Evolutionary conservation across 1,140 invertebrate species (phyloP), one percentile per base, ranked within the genome.

Genomic region (Ceratina calcarata): DNA sequence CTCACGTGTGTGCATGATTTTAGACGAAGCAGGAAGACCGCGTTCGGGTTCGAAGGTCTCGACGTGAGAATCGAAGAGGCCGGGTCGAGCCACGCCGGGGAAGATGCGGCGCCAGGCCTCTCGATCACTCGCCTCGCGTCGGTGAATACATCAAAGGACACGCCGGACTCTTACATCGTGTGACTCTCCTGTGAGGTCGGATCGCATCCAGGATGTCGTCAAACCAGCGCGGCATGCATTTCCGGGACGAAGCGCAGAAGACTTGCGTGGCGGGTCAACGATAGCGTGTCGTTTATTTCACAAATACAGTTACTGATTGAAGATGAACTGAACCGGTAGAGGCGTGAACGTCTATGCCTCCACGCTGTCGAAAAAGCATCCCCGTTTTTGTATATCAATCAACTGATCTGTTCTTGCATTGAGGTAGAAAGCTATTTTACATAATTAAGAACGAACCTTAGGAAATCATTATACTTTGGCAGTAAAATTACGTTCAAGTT

Each of bases 271-370:
- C 78, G 62, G 81, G 68, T 78, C 77, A 65, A 66, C 65, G 76
- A 79, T 82, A 78, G 77, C 76, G 74, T 77, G 78, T 64, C 49
- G 70, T 57, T 84, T 84, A 87, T 86, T 87, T 87, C 78, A 72
- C 81, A 73, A 79, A 71, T 86, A 87, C 78, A 83, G 85, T 86
- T 86, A 86, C 84, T 83, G 84, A 86, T 85, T 60, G 83, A 82
- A 77, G 80, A 85, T 67, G 80, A 45, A 84, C 79, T 78, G 49
- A 69, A 74, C 82, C 73, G 58, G 79, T 81, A 81, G 55, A 45
- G n/a, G 60, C 69, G 73, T 58, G 68, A 69, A 60, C 37, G 10
- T 45, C 37, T 37, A 37, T 37, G n/a, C n/a, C n/a, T 32, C 27
- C 2, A 32, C 27, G 27, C 27, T 32, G 4, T 4, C 27, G 4